phyloP scores from a whole-genome alignment of 2,797 vertebrate genomes.

The Aeoliscus strigatus region DNA sequence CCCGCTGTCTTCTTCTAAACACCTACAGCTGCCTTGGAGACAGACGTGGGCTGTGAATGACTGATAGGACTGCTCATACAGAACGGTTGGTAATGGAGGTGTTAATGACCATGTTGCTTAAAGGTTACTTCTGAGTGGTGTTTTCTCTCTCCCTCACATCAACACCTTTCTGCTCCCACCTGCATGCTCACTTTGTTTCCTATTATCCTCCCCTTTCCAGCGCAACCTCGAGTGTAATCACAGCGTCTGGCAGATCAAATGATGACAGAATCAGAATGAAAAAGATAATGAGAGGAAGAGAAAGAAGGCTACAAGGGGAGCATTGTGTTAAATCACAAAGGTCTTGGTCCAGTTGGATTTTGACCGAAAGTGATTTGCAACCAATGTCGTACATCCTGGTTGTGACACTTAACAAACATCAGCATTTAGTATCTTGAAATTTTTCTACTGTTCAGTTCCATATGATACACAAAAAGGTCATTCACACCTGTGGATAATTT shows the following conservation, averaged over 20 bases:
- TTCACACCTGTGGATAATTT: no score
- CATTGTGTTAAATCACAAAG: conserved; percentile 65
- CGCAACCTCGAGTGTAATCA: conserved; percentile 43
- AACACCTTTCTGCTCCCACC: conserved; percentile 64
- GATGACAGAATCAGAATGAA: conserved; percentile 63
- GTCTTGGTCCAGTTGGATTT: conserved; percentile 53
- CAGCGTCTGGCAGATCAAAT: conserved; percentile 64
- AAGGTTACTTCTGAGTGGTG: conserved; percentile 69
- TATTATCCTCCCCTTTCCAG: conserved; percentile 54
- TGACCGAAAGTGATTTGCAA: conserved; percentile 51
- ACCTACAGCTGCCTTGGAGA: conserved; percentile 43
- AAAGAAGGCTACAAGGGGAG: conserved; percentile 33
- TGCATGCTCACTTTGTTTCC: conserved; percentile 60
- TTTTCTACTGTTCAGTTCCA: no score
- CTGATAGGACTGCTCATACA: conserved; percentile 58
- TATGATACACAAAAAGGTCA: no score
- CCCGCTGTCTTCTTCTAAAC: conserved; percentile 45
- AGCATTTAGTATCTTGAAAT: no score
- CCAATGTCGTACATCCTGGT: no score
- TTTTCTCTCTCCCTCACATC: conserved; percentile 60
- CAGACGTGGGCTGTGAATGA: conserved; percentile 60
- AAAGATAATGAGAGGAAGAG: conserved; percentile 58
- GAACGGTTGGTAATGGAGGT: conserved; percentile 66
- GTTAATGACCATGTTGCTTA: conserved; percentile 70
- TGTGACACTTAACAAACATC: no score